A percentile compares a stretch with the other conserved stretches of the same genome.
phyloP scores from a whole-genome alignment of 2,797 vertebrate genomes.

The Gymnodraco acuticeps region DNA sequence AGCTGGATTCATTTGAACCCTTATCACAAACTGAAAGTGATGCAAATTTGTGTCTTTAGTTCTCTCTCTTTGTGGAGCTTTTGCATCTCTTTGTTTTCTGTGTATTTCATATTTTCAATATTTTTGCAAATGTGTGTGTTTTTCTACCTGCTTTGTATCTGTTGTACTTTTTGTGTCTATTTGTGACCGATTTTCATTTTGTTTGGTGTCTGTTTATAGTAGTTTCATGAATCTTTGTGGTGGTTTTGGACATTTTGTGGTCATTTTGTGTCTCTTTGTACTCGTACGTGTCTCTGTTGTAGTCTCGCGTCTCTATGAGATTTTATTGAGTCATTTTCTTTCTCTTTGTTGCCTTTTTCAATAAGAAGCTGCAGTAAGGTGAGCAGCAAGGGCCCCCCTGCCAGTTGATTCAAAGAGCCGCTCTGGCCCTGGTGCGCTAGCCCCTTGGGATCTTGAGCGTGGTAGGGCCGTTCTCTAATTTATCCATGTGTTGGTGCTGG shows the following conservation, averaged over 20 bases:
- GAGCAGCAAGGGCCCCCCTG: neutral
- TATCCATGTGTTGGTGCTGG: neutral
- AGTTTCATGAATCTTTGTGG: neutral
- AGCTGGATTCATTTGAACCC: neutral
- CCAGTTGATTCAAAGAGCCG: neutral
- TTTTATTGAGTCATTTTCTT: neutral
- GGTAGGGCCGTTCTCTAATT: neutral
- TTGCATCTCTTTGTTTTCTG: neutral
- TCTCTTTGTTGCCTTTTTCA: neutral
- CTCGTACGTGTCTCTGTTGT: neutral
- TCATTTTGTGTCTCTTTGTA: neutral
- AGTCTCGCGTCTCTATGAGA: too few species aligned
- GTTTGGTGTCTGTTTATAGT: neutral
- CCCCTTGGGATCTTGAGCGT: neutral
- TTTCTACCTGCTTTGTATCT: neutral
- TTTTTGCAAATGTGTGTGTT: neutral
- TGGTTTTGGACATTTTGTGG: neutral
- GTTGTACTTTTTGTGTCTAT: neutral
- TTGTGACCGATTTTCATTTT: neutral
- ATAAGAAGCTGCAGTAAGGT: neutral
- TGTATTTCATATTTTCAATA: neutral
- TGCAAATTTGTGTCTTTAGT: neutral
- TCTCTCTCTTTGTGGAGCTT: neutral
- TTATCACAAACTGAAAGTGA: neutral
- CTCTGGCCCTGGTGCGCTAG: neutral